Conservation (phyloP, 2,797 vertebrate genomes). For the Petrocephalus schoutedeni region DNA sequence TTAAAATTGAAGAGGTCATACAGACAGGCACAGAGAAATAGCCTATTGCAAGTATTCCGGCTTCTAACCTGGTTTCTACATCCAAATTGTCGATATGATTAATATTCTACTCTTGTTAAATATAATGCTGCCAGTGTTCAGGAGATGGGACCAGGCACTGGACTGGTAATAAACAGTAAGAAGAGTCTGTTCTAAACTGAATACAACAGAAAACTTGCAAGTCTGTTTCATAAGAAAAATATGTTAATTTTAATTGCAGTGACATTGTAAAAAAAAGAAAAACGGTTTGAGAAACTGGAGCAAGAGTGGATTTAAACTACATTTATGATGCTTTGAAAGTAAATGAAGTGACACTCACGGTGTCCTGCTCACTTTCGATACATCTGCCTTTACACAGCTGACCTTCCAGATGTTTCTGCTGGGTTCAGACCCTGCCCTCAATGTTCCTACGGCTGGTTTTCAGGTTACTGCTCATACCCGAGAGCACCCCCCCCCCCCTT, state of each 20-base stretch:
- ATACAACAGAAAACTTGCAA: not conserved
- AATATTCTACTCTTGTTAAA: not conserved
- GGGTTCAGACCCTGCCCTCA: not conserved
- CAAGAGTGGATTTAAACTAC: not conserved
- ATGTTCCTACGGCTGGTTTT: not conserved
- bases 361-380: not conserved
- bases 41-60: not conserved
- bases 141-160: not conserved
- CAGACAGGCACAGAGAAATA: not conserved
- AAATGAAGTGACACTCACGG: not conserved
- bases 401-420: not conserved
- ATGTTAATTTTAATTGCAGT: slow-evolving; percentile 9
- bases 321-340: not conserved
- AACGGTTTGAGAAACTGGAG: slow-evolving; percentile 1
- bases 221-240: not conserved
- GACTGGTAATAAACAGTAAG: not conserved
- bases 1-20: not conserved
- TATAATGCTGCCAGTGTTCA: not conserved
- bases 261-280: not conserved
- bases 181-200: not conserved
- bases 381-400: not conserved
- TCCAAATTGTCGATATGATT: not conserved
- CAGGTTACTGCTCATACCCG: not conserved
- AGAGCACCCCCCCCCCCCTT: not conserved
- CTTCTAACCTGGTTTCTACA: not conserved